Evolutionary conservation across 2,888 invertebrate species (phyloP).

Genomic region (Bugula neritina): DNA sequence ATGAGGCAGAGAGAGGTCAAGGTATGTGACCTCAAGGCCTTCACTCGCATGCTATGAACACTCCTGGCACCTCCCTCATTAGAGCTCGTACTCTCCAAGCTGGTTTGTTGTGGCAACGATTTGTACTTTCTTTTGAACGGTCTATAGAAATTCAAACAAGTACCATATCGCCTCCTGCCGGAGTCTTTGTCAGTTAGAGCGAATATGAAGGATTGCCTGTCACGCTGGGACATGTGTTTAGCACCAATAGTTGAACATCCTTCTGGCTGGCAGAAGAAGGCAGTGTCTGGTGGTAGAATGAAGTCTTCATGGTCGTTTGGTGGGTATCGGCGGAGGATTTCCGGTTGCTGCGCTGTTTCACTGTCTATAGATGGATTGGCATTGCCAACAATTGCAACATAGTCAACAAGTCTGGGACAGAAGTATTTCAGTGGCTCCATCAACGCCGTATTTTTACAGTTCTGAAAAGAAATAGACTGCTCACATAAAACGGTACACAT

Average conservation of each 20-base stretch:
- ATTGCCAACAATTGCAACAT: slow-evolving; percentile 92
- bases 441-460: not conserved
- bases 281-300: slow-evolving; percentile 92
- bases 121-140: slow-evolving; percentile 60
- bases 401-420: slow-evolving; percentile 69
- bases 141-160: slow-evolving; percentile 96
- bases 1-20: slow-evolving; percentile 93
- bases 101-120: not conserved
- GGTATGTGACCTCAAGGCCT: slow-evolving; percentile 69
- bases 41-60: not conserved
- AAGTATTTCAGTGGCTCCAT: slow-evolving; percentile 50
- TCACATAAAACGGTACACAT: not conserved
- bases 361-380: slow-evolving; percentile 59
- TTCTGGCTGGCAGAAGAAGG: slow-evolving; percentile 99
- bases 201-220: slow-evolving; percentile 94
- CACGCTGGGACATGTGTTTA: slow-evolving; percentile 62
- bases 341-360: slow-evolving; percentile 70
- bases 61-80: not conserved
- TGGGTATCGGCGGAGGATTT: slow-evolving; percentile 83
- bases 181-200: slow-evolving; percentile 98
- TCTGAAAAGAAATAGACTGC: not conserved
- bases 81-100: slow-evolving; percentile 26
- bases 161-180: slow-evolving; percentile 71
- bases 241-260: slow-evolving; percentile 85
- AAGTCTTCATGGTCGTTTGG: slow-evolving; percentile 94